Evolutionary conservation across 2,113 vertebrate genomes (phyloP), one percentile per base, ranked within the genome.

Genomic region (Urocitellus parryii): DNA sequence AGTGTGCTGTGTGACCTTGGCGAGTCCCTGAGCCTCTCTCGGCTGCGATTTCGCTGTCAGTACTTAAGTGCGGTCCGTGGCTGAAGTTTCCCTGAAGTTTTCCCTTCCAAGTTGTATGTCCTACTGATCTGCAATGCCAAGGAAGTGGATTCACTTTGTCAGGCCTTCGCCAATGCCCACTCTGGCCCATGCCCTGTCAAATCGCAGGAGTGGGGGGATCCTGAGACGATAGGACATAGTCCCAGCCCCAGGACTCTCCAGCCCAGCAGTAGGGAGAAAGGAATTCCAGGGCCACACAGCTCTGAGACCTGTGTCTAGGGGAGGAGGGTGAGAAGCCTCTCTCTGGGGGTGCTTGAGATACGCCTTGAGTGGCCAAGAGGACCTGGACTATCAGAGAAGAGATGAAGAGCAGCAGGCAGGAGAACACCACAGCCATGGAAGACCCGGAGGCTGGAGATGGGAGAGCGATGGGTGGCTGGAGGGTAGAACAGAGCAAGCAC

Each of bases 401-500:
- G 48, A 86, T 51, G 70, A 32, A 78, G 70, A 68, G 72, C 17
- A 0, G 29, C 0, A 0, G 27, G n/a, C 1, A 24, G 0, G 53
- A 24, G 42, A 37, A 42, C 2, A 17, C 8, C 1, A 0, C 1
- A 1, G 5, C 1, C 0, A 29, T 0, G 67, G 20, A 27, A 48
- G 37, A 13, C 5, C 0, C 8, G 58, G n/a, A 18, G 14, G 6
- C 70, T 24, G 4, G 53, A 45, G 63, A 17, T 5, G 14, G 63
- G 34, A 8, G 24, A 20, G 16, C 32, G 8, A 78, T 80, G 45
- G 39, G 53, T 8, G 11, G 25, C 11, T 37, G 34, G 42, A 14
- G 29, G 2, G 4, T 7, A 8, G 12, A 3, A 22, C 0, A 1
- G 11, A 68, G 9, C 48, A 34, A 34, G 11, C 39, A 16, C 37